A percentile compares a stretch with the other conserved stretches of the same genome.
Evolutionary conservation across 2,797 vertebrate species (phyloP).

Genomic region (Mus spretus): DNA sequence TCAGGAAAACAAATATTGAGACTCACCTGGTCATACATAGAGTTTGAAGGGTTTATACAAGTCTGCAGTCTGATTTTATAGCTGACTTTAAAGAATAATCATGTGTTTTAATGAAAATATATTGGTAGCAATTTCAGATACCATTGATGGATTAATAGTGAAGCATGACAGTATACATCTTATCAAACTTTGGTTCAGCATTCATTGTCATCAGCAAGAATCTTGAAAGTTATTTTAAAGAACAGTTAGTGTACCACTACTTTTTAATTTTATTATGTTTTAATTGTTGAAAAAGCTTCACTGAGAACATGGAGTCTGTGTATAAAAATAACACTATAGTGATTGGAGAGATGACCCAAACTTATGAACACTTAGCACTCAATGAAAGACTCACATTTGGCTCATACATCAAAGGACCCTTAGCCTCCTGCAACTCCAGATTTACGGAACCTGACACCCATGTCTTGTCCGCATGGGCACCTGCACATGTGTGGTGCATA

Average conservation of each 20-base stretch:
- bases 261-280: slow-evolving; percentile 17
- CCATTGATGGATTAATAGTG: neutral
- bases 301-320: neutral
- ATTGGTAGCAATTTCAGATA: neutral
- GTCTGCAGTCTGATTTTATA: neutral
- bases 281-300: neutral
- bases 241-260: neutral
- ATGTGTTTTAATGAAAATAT: neutral
- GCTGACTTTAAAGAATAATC: neutral
- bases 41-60: neutral
- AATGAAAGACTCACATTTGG: neutral
- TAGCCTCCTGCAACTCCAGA: neutral
- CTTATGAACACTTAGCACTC: neutral
- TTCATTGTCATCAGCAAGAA: neutral
- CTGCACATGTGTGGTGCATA: neutral
- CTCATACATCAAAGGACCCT: neutral
- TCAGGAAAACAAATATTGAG: neutral
- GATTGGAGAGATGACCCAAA: neutral
- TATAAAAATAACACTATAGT: neutral
- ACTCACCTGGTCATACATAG: neutral
- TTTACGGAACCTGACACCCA: neutral
- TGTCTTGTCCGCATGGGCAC: too few species aligned
- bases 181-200: slow-evolving; percentile 1
- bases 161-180: neutral
- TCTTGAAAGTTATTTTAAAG: neutral